phyloP scores from a whole-genome alignment of 1,140 invertebrate species.

The Sarcophaga peregrina region DNA sequence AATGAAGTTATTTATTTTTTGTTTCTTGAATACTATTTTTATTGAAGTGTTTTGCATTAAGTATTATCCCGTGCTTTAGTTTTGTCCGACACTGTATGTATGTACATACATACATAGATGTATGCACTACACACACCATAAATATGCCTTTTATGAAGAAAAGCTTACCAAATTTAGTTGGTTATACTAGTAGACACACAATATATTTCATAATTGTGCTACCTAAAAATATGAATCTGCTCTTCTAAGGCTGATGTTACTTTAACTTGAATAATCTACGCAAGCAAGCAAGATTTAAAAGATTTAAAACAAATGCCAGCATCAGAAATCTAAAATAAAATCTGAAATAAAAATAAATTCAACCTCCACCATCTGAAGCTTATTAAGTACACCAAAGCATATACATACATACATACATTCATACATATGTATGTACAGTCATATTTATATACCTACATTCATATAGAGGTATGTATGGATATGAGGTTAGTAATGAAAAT shows the following conservation, averaged over 20 bases:
- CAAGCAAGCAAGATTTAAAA: background rate
- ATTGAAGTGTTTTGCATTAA: too few relatives aligned
- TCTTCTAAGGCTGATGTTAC: background rate
- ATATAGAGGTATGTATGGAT: background rate
- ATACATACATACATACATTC: background rate
- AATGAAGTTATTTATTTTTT: too few relatives aligned
- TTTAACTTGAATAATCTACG: background rate
- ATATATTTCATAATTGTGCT: background rate
- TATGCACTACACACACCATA: background rate
- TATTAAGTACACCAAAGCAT: background rate
- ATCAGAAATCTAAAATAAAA: background rate
- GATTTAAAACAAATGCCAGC: background rate
- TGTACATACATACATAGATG: constrained; percentile 15
- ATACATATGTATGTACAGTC: background rate
- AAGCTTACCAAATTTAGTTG: background rate
- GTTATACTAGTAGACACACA: background rate
- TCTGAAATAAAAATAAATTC: background rate
- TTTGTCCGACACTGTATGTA: too few relatives aligned
- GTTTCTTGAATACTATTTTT: too few relatives aligned
- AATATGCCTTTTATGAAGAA: background rate
- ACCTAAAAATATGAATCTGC: background rate
- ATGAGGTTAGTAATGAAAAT: constrained; percentile 11
- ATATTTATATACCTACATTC: background rate
- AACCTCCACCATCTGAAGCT: constrained; percentile 3
- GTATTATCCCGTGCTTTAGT: too few relatives aligned